A percentile compares a stretch with the other conserved stretches of the same genome.
Conservation (phyloP, 2,113 vertebrate species). For the Mugil cephalus region DNA sequence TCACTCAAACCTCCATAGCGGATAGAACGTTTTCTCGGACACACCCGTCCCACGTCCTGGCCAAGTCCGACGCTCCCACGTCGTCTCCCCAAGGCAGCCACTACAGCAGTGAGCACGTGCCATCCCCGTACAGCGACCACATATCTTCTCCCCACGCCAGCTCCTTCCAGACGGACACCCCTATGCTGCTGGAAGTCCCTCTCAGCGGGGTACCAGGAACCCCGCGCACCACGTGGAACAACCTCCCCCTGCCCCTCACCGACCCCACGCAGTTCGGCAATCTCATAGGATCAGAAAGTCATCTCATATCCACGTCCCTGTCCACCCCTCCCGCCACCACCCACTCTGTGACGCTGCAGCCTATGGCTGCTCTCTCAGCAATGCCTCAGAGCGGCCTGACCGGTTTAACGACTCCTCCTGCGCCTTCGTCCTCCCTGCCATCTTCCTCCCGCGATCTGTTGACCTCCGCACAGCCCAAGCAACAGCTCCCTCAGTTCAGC, state of each 20-base stretch:
- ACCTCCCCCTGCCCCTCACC: conserved; percentile 90
- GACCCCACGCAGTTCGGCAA: conserved; percentile 94
- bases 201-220: conserved; percentile 90
- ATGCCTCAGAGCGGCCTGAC: conserved; percentile 92
- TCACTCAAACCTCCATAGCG: conserved; percentile 89
- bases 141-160: conserved; percentile 92
- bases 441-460: conserved; percentile 85
- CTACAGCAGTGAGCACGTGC: conserved; percentile 96
- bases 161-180: conserved; percentile 93
- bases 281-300: conserved; percentile 93
- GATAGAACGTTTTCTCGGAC: conserved; percentile 94
- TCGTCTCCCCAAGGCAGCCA: conserved; percentile 94
- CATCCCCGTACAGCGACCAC: conserved; percentile 96
- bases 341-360: conserved; percentile 94
- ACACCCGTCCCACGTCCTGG: conserved; percentile 89
- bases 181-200: conserved; percentile 94
- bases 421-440: conserved; percentile 76
- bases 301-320: conserved; percentile 96
- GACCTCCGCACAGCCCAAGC: conserved; percentile 93
- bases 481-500: conserved; percentile 99
- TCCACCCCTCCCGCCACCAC: conserved; percentile 95
- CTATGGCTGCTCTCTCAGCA: conserved; percentile 93
- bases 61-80: conserved; percentile 90
- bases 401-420: conserved; percentile 80
- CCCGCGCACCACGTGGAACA: conserved; percentile 94